Evolutionary conservation across 2,888 invertebrate genomes (phyloP), one percentile per base, ranked within the genome.

Genomic region (Cosmorhoe ocellata): DNA sequence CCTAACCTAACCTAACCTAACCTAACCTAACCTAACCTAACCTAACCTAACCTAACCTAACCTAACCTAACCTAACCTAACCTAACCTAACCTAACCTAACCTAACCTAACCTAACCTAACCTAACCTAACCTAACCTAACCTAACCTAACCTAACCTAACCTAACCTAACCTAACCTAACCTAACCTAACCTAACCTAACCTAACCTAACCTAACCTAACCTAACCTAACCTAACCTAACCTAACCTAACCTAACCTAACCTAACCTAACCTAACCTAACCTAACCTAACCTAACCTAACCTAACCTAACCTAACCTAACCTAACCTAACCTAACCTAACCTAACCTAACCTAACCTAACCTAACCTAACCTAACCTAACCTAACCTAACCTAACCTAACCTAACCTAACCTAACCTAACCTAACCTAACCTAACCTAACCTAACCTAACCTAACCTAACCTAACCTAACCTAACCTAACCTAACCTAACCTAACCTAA

Each of bases 401-500:
- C 49, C 53, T 47, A 50, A 53, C 47, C 50, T 49, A 46, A 37
- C 37, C 37, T 37, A 36, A 37, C 37, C 37, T 37, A 37, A 37
- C 37, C 37, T 32, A 31, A 31, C 32, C 31, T 32, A 37, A 37
- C 37, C 37, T 37, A 37, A 37, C 37, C 37, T 37, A 37, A 37
- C 37, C 49, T 38, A 40, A 43, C 43, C 54, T 49, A 40, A 41
- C 46, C 51, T 44, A 39, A 51, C 46, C 44, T 40, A 48, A 50
- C 46, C 56, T 41, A 37, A 48, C 41, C 43, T 39, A 49, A 54
- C 46, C 46, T 44, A 36, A 57, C 50, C 57, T 53, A 51, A 51
- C 51, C 53, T 47, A 51, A 53, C 50, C 57, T 51, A 51, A 52
- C 49, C 52, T 45, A 45, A 52, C 49, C n/a, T n/a, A n/a, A n/a